Conservation (phyloP, 2,888 invertebrate genomes). For the Gymnoscelis rufifasciata region DNA sequence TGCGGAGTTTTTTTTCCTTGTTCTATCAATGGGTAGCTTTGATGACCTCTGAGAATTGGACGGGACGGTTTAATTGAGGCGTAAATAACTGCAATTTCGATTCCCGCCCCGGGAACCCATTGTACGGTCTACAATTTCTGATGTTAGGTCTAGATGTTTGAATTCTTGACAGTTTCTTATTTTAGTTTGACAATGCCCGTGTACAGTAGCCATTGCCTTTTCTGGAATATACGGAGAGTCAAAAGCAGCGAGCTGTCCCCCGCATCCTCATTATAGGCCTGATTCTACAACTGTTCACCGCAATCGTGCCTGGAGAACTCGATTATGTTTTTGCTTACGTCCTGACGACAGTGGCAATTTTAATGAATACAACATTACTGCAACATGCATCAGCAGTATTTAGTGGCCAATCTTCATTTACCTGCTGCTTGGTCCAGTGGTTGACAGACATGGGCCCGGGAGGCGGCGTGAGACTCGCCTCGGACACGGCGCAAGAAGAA, state of each 20-base stretch:
- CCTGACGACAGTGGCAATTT: slow-evolving; percentile 42
- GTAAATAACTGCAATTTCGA: too few species aligned
- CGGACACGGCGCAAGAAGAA: slow-evolving; percentile 67
- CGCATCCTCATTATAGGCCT: slow-evolving; percentile 57
- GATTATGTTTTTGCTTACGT: slow-evolving; percentile 53
- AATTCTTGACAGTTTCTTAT: too few species aligned
- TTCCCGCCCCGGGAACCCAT: too few species aligned
- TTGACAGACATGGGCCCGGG: slow-evolving; percentile 57
- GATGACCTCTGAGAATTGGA: too few species aligned
- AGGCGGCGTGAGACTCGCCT: slow-evolving; percentile 66
- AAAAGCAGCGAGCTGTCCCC: slow-evolving; percentile 61
- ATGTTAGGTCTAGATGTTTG: too few species aligned
- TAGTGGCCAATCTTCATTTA: slow-evolving; percentile 39
- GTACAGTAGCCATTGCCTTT: too few species aligned
- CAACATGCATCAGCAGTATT: slow-evolving; percentile 45
- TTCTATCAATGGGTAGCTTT: too few species aligned
- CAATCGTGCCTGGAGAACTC: slow-evolving; percentile 64
- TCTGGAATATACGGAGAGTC: slow-evolving; percentile 59
- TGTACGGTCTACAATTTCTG: too few species aligned
- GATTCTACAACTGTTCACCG: slow-evolving; percentile 55
- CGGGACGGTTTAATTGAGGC: too few species aligned
- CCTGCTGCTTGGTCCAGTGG: slow-evolving; percentile 86
- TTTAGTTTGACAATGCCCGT: too few species aligned
- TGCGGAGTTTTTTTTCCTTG: too few species aligned
- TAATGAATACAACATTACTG: slow-evolving; percentile 47